These are phyloP conservation scores for Euglossa dilemma DNA, from an alignment of 1,140 invertebrate species.

Conservation along the genomic window DNA sequence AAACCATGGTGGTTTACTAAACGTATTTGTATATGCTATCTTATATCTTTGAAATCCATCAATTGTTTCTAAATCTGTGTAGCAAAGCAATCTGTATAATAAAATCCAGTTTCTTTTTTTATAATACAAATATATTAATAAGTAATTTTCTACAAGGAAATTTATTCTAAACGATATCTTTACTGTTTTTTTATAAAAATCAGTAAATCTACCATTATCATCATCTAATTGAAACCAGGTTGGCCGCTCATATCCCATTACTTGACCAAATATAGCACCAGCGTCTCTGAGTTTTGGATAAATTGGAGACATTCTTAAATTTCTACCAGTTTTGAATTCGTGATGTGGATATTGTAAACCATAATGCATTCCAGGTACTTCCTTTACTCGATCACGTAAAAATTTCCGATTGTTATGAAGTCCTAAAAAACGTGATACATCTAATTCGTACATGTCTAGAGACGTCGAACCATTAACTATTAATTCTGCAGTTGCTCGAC, in stretches of 20 bases:
- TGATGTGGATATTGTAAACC: constrained; percentile 91
- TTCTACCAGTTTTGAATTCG: constrained; percentile 94
- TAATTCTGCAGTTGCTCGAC: constrained; percentile 93
- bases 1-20: constrained; percentile 97
- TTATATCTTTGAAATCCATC: constrained; percentile 82
- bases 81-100: constrained; percentile 49
- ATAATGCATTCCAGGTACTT: constrained; percentile 96
- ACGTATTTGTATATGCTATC: constrained; percentile 90
- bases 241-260: constrained; percentile 99
- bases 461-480: constrained; percentile 92
- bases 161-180: not conserved
- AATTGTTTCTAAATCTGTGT: constrained; percentile 68
- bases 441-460: constrained; percentile 95
- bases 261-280: constrained; percentile 98
- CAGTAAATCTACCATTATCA: constrained; percentile 80
- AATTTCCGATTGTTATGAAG: constrained; percentile 98
- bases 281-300: constrained; percentile 95
- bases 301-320: constrained; percentile 97
- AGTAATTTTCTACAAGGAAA: not conserved
- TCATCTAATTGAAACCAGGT: constrained; percentile 91
- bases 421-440: constrained; percentile 95
- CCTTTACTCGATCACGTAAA: constrained; percentile 94
- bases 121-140: not conserved
- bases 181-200: not conserved
- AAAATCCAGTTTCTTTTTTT: constrained; percentile 34